A percentile compares a stretch with the other conserved stretches of the same genome.
These are phyloP conservation scores for Podilymbus podiceps DNA, from an alignment of 2,113 vertebrate genomes.

Conservation along the genomic window DNA sequence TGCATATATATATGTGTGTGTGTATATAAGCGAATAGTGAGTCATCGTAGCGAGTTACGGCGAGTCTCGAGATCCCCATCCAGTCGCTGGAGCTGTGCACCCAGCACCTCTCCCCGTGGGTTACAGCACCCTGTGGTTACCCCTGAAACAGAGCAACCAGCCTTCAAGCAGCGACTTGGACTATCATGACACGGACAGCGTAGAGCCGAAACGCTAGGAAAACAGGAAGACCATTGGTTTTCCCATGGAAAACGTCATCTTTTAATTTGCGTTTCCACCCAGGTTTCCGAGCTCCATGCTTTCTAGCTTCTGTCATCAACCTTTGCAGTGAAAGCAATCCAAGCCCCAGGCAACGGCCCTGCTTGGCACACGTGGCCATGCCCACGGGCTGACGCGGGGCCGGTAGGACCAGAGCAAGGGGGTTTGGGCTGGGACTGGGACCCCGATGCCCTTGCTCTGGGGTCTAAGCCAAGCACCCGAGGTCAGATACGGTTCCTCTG, in stretches of 20 bases:
- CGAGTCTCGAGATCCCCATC: accelerated
- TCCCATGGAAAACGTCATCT: not conserved
- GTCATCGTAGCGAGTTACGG: accelerated
- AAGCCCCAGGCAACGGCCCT: not conserved
- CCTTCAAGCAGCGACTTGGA: not conserved
- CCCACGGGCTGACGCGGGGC: accelerated
- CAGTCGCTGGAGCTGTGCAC: not conserved
- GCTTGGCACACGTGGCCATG: accelerated
- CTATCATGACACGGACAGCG: not conserved
- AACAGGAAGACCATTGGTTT: not conserved
- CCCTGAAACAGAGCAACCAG: not conserved
- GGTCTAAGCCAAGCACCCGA: no score
- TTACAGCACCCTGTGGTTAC: accelerated
- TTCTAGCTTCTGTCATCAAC: not conserved
- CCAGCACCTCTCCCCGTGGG: accelerated
- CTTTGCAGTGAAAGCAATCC: accelerated
- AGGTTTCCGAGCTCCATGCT: not conserved
- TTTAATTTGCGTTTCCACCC: not conserved
- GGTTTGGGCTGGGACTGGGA: not conserved
- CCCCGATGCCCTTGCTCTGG: accelerated
- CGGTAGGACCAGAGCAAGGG: not conserved
- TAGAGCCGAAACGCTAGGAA: not conserved
- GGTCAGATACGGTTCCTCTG: not conserved
- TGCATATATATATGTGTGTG: not conserved
- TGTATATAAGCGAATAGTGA: not conserved